Evolutionary conservation across 2,888 invertebrate species (phyloP).

Genomic region (Hylaea fasciaria): DNA sequence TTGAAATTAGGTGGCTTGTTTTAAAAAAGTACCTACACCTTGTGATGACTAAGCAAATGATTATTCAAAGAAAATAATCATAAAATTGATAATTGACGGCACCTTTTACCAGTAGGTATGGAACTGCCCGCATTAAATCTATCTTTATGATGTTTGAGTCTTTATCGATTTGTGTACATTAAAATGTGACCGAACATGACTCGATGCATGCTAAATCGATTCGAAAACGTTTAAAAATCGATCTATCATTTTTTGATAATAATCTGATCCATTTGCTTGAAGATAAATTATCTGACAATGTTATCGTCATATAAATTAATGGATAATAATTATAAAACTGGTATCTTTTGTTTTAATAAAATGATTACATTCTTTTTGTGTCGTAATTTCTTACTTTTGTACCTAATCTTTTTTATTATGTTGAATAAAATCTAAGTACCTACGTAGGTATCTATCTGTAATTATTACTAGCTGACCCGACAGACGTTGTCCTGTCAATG

Average conservation of each 20-base stretch:
- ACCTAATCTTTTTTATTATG: constrained; percentile 2
- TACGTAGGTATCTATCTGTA: too few relatives aligned
- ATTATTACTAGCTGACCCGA: too few relatives aligned
- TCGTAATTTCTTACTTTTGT: not conserved
- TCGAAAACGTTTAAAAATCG: constrained; percentile 63
- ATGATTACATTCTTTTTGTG: constrained; percentile 22
- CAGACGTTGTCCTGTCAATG: too few relatives aligned
- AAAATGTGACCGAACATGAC: constrained; percentile 8
- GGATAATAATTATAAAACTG: constrained; percentile 8
- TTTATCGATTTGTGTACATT: constrained; percentile 9
- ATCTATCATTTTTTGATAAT: constrained; percentile 56
- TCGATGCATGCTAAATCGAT: constrained; percentile 18
- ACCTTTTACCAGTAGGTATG: too few relatives aligned
- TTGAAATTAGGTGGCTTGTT: too few relatives aligned
- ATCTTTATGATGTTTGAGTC: not conserved
- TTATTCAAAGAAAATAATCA: too few relatives aligned
- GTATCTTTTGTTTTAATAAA: constrained; percentile 23
- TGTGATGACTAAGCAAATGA: too few relatives aligned
- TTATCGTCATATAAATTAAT: constrained; percentile 18
- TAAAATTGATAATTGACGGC: too few relatives aligned
- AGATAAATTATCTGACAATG: constrained; percentile 10
- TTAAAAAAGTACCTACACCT: too few relatives aligned
- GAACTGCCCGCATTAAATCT: not conserved
- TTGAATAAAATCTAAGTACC: too few relatives aligned
- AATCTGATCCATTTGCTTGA: constrained; percentile 18